These are phyloP conservation scores for Cataglyphis rosenhaueri DNA, from an alignment of 2,888 invertebrate genomes.

Conservation along the genomic window DNA sequence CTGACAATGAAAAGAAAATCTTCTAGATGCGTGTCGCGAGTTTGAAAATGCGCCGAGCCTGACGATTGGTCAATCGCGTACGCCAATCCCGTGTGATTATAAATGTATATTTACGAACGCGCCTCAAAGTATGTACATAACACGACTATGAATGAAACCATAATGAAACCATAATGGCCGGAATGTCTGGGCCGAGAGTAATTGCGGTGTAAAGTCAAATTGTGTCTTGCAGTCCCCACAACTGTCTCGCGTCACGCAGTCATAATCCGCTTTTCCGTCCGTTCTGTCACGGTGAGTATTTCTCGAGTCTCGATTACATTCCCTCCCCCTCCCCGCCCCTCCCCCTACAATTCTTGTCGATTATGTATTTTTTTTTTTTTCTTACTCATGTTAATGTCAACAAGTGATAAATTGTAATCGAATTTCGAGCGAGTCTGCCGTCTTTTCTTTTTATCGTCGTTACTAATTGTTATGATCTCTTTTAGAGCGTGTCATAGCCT, in stretches of 20 bases:
- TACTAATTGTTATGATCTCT: background rate
- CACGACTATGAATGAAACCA: conserved; percentile 4
- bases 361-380: background rate
- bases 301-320: background rate
- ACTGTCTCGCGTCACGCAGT: conserved; percentile 8
- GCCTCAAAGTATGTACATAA: conserved; percentile 5
- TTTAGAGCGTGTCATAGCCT: background rate
- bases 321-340: background rate
- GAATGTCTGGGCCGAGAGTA: conserved; percentile 32
- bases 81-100: conserved; percentile 9
- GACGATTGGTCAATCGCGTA: background rate
- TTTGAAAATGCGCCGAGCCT: background rate
- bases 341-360: background rate
- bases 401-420: background rate
- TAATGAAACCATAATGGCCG: conserved; percentile 58
- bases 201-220: conserved; percentile 37
- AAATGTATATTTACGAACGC: background rate
- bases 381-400: background rate
- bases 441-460: background rate
- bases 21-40: background rate
- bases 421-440: background rate
- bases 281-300: background rate
- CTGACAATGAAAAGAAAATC: background rate
- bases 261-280: conserved; percentile 15
- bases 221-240: conserved; percentile 31